Evolutionary conservation across 2,888 invertebrate genomes (phyloP), one percentile per base, ranked within the genome.

Genomic region (Ennomos fuscantarius): DNA sequence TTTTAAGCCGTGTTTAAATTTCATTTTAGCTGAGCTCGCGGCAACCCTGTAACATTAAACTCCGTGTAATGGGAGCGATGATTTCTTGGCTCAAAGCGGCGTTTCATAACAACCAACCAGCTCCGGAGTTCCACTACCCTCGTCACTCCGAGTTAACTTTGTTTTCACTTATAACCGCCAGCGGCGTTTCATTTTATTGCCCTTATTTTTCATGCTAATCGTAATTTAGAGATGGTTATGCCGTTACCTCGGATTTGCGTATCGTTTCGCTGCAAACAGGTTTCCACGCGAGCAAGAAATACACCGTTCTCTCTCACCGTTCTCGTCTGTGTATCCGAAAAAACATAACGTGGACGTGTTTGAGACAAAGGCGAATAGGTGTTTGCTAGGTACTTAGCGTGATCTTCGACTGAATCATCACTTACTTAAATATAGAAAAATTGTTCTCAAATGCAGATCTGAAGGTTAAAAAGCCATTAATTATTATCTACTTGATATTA

Each of bases 61-160:
- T 66, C 71, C 53, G 69, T 70, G 75, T 86, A 86, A 88, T 85
- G 70, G 76, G 69, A 70, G 81, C 80, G 86, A 87, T 87, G 88
- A 90, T 88, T 86, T 87, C 85, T 82, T 81, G 80, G 79, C 84
- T 82, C 76, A 79, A 80, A 83, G 76, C 80, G 77, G 73, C 78
- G 79, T 79, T 79, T 83, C 84, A 86, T 83, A 84, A 85, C 81
- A 79, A 77, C 75, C 41, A 9, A 24, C 44, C 50, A 37, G 33
- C 37, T 24, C 15, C 45, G 72, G 78, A 77, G 69, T 80, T 74
- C 67, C 72, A 71, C 79, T 74, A 80, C 84, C 84, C 84, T 83
- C 84, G 82, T 84, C 85, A 82, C 77, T 78, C 69, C 65, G 73
- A 62, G 68, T 75, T 84, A 81, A 84, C 81, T 86, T 83, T 85